Evolutionary conservation across 2,888 invertebrate species (phyloP), one percentile per base, ranked within the genome.

Genomic region (Marronus borbonicus): DNA sequence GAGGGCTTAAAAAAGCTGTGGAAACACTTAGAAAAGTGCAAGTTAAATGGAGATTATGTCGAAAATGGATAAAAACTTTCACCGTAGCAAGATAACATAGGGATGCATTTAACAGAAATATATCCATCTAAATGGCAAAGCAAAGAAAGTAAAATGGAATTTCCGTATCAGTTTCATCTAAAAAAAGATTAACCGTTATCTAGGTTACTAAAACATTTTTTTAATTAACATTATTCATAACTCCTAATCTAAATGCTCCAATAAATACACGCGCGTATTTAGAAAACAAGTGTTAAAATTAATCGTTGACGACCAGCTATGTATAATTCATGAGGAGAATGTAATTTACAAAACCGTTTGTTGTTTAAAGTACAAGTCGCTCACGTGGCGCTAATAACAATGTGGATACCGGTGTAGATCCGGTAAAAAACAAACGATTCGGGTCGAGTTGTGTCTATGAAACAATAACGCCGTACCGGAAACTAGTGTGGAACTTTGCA

Each of bases 401-500:
- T 55, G 10, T 24, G 62, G 62, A 75, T 58, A 44, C 49, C 55
- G n/a, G 62, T 75, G 75, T 60, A 69, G 69, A 69, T 76, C 69
- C 76, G 76, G 69, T 76, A 60, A 44, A 66, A 44, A 66, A 44
- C 68, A 44, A 49, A 52, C 20, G 55, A 58, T 58, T 55, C 76
- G 62, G 69, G 69, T 44, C 44, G 69, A 68, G 68, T 68, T 60
- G 44, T 14, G 69, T 50, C 50, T 76, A 24, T 52, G 44, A 76
- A 76, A 76, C 76, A 76, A 76, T 76, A 76, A 58, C 60, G 69
- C 49, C 76, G 58, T 58, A n/a, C 39, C 68, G 68, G 58, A 69
- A 39, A 10, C 36, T 28, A 60, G 55, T 55, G 60, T 55, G 69
- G 76, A 69, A 76, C 76, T 58, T 69, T 58, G 76, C 44, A 69